A percentile compares a stretch with the other conserved stretches of the same genome.
phyloP scores from a whole-genome alignment of 2,113 vertebrate genomes.

The Bujurquina vittata region DNA sequence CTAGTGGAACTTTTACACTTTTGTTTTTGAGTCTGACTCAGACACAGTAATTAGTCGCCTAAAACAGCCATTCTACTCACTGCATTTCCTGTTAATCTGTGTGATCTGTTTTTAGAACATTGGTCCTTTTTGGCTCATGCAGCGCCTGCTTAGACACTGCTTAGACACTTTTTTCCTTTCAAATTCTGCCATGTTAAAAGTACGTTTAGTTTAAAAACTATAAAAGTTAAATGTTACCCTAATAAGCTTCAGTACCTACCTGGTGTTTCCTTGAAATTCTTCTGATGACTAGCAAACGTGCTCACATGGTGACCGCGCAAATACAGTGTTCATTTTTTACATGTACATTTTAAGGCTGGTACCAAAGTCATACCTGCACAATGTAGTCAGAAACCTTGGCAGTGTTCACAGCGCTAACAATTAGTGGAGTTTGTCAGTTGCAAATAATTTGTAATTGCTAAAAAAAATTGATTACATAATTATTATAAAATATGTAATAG shows the following conservation, averaged over 20 bases:
- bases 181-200: too few relatives aligned
- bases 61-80: not conserved
- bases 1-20: not conserved
- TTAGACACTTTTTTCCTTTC: not conserved
- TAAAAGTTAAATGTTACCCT: not conserved
- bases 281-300: not conserved
- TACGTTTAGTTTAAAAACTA: too few relatives aligned
- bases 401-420: not conserved
- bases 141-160: too few relatives aligned
- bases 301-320: not conserved
- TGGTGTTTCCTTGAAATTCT: not conserved
- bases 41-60: not conserved
- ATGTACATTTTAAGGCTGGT: not conserved
- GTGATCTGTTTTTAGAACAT: not conserved
- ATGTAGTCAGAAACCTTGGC: not conserved
- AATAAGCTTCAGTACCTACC: not conserved
- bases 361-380: not conserved
- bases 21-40: not conserved
- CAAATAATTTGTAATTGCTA: not conserved
- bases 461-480: not conserved
- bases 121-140: not conserved
- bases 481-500: not conserved
- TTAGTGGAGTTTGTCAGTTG: not conserved
- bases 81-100: not conserved
- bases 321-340: not conserved